Evolutionary conservation across 2,797 vertebrate species (phyloP).

Genomic region (Sarcoramphus papa): DNA sequence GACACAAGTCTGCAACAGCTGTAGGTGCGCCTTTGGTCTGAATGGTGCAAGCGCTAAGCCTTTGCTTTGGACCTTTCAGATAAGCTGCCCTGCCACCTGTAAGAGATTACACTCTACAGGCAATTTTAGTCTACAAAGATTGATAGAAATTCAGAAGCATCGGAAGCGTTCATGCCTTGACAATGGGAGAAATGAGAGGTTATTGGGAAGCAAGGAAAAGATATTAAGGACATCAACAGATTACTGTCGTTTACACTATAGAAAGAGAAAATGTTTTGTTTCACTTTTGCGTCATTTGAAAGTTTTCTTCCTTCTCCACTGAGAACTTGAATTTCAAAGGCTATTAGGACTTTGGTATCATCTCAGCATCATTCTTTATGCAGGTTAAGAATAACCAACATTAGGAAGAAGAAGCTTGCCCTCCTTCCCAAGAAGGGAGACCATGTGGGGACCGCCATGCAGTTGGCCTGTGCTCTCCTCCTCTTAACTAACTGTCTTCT

Average conservation of each 20-base stretch:
- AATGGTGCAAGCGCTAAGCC: not conserved
- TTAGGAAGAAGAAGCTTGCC: not conserved
- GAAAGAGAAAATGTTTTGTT: not conserved
- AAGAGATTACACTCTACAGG: not conserved
- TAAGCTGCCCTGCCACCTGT: not conserved
- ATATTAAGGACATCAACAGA: not conserved
- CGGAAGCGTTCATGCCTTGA: accelerated
- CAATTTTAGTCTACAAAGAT: not conserved
- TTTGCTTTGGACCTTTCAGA: not conserved
- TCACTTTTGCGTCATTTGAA: not conserved
- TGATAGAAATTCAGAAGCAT: not conserved
- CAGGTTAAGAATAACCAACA: not conserved
- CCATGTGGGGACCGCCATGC: too few species aligned
- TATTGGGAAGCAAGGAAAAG: not conserved
- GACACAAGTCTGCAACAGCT: not conserved
- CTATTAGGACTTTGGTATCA: not conserved
- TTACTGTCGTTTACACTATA: not conserved
- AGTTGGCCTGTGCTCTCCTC: not conserved
- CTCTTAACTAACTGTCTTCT: not conserved
- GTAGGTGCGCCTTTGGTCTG: not conserved
- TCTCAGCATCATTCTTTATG: not conserved
- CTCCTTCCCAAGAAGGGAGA: not conserved
- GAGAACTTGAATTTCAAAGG: not conserved
- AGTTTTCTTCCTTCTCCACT: not conserved
- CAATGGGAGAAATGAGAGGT: not conserved